Evolutionary conservation across 2,113 vertebrate species (phyloP).

Genomic region (Gulo gulo): DNA sequence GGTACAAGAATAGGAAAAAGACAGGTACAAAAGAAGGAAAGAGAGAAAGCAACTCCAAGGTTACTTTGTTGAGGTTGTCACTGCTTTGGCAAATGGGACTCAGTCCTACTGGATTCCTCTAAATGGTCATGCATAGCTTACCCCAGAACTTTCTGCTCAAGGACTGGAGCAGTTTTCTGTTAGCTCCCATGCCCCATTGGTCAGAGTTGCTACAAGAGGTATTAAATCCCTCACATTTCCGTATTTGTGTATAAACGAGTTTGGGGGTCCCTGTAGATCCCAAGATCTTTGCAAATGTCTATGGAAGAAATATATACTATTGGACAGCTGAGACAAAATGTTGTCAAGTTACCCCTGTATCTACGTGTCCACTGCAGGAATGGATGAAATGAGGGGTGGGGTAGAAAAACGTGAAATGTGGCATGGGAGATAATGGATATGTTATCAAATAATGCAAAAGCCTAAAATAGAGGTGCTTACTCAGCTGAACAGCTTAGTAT

Average conservation of each 20-base stretch:
- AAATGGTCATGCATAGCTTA: not conserved
- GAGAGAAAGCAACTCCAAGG: not conserved
- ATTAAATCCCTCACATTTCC: not conserved
- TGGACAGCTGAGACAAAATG: not conserved
- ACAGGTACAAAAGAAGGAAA: not conserved
- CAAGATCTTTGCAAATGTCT: not conserved
- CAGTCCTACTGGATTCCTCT: not conserved
- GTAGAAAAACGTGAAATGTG: not conserved
- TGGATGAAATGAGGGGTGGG: not conserved
- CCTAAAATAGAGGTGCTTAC: not conserved
- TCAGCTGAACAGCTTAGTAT: not conserved
- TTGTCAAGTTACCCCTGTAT: not conserved
- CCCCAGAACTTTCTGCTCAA: not conserved
- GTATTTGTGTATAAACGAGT: not conserved
- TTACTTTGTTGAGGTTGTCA: fast-evolving
- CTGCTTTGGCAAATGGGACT: not conserved
- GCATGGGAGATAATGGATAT: not conserved
- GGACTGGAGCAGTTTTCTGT: not conserved
- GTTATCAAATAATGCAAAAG: not conserved
- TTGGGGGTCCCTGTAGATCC: not conserved
- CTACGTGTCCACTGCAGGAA: not conserved
- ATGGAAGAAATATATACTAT: not conserved
- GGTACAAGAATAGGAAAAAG: not conserved
- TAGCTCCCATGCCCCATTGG: not conserved
- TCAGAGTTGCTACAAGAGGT: not conserved